Conservation (phyloP, 2,113 vertebrate species). For the Crotophaga sulcirostris region DNA sequence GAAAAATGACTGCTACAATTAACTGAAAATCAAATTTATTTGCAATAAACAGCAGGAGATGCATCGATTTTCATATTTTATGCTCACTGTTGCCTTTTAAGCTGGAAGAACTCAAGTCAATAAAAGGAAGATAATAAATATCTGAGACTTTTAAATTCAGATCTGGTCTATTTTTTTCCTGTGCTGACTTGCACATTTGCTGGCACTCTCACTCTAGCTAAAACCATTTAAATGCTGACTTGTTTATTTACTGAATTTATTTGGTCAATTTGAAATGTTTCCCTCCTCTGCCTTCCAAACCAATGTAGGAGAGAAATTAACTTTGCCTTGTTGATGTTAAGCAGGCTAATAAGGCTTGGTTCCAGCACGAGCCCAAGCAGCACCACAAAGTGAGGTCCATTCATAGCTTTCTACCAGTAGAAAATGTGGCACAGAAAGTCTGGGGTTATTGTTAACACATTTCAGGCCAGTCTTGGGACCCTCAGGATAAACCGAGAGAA, state of each 20-base stretch:
- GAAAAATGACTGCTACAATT: conserved; percentile 70
- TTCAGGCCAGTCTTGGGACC: background rate
- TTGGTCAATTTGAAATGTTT: conserved; percentile 45
- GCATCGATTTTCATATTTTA: conserved; percentile 71
- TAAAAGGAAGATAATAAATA: conserved; percentile 62
- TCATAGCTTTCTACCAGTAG: background rate
- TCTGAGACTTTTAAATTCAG: conserved; percentile 49
- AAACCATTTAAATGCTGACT: conserved; percentile 59
- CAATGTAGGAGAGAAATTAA: conserved; percentile 9
- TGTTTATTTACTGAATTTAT: conserved; percentile 58
- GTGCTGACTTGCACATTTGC: conserved; percentile 46
- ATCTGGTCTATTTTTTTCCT: conserved; percentile 61
- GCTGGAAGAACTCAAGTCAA: conserved; percentile 57
- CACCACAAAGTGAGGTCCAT: background rate
- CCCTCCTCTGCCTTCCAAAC: conserved; percentile 39
- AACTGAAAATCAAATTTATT: conserved; percentile 78
- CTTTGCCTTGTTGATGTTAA: background rate
- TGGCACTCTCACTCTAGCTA: conserved; percentile 37
- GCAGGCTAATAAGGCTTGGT: conserved; percentile 14
- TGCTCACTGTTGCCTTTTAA: conserved; percentile 57
- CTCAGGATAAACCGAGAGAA: background rate
- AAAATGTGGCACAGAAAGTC: background rate
- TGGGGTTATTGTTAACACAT: background rate
- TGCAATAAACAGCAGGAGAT: conserved; percentile 63
- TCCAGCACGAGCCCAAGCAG: background rate